Base-by-base conservation (phyloP, 1,140 invertebrate genomes). In the Ephestia elutella region DNA sequence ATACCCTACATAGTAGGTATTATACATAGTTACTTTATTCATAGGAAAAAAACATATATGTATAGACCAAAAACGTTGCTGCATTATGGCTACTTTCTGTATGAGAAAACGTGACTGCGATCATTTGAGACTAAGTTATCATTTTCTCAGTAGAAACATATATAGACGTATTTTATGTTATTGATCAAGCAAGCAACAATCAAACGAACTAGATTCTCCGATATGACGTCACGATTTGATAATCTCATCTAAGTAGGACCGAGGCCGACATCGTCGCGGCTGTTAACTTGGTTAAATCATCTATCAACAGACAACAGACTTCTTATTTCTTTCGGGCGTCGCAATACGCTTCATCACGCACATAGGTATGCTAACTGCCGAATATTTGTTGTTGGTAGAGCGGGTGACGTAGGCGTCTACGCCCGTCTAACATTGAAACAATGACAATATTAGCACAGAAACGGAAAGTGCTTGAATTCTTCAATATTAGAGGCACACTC, bases 341-440 rank as follows among this genome's bases (percentile, higher is more conserved):
- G 49, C 49, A 44, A 15, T 70, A 71, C 32, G 32, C 32, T 35
- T 44, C 38, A 17, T 3, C 13, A 44, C 13, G 38, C 38, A 65
- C 65, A 71, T n/a, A n/a, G n/a, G n/a, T n/a, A n/a, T 69, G 68
- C 71, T 70, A 78, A 68, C 68, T 71, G 64, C 69, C 70, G 62
- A 66, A 70, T 68, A 73, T 74, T 67, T 66, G 20, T 53, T 53
- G 50, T 53, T 53, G 19, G 58, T 70, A 63, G 15, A 49, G 48
- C 50, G 59, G 28, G 60, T 70, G 68, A 73, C 68, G 66, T 72
- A 69, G 60, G 59, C 63, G 66, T 63, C 60, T 64, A 66, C 63
- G 63, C 70, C 8, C 11, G 68, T 71, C 65, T 32, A 19, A 57
- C 56, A 20, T 56, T 51, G 20, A 51, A 50, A 44, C 32, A 32